A percentile compares a stretch with the other conserved stretches of the same genome.
phyloP scores from a whole-genome alignment of 1,140 invertebrate species.

The Arctopsyche grandis region DNA sequence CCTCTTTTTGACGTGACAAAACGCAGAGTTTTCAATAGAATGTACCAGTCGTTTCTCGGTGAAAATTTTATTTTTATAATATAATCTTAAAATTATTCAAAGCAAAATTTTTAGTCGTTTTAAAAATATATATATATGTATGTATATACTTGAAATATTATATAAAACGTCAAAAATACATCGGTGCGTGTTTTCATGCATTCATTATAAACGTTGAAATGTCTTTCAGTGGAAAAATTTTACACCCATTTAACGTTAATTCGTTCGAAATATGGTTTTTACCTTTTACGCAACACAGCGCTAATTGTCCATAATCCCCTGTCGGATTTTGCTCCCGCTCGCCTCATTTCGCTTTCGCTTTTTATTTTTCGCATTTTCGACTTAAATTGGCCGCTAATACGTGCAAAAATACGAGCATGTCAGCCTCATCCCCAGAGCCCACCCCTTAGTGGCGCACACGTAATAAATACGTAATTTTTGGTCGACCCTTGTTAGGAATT shows the following conservation, averaged over 20 bases:
- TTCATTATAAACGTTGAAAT: no score
- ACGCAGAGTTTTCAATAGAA: conserved; percentile 5
- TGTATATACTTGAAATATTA: no score
- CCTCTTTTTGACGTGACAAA: conserved; percentile 21
- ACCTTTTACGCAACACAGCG: neutral
- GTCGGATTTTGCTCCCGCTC: conserved; percentile 11
- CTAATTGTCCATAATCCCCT: conserved; percentile 25
- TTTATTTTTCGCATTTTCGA: conserved; percentile 14
- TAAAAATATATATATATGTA: no score
- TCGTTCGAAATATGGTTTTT: conserved; percentile 11
- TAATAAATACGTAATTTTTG: conserved; percentile 36
- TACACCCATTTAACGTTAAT: neutral
- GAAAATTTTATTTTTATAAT: neutral
- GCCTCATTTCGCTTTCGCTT: conserved; percentile 10
- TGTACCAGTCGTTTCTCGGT: no score
- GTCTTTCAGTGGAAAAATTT: no score
- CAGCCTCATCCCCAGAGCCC: neutral
- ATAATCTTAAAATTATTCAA: neutral
- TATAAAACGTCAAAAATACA: no score
- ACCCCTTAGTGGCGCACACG: neutral
- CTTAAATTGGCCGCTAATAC: conserved; percentile 27
- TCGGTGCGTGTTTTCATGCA: no score
- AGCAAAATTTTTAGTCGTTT: no score
- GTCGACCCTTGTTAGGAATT: conserved; percentile 32
- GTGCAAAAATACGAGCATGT: neutral